A percentile compares a stretch with the other conserved stretches of the same genome.
phyloP scores from a whole-genome alignment of 2,797 vertebrate genomes.

The Sternotherus odoratus region DNA sequence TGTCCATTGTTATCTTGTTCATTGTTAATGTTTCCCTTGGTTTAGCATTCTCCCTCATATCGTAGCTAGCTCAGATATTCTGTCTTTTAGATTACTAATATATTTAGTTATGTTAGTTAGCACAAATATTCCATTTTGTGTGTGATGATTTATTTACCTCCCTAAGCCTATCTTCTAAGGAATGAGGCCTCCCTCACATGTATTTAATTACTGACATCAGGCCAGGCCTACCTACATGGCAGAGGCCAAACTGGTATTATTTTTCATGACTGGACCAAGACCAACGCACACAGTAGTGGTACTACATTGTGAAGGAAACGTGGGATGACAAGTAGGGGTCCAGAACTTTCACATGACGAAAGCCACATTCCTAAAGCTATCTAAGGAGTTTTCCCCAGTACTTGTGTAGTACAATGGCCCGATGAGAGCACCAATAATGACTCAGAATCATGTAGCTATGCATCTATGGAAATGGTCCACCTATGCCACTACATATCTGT shows the following conservation, averaged over 20 bases:
- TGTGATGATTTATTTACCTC: no score
- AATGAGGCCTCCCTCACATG: no score
- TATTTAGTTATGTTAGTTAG: no score
- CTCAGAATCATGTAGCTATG: not conserved
- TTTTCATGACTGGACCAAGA: not conserved
- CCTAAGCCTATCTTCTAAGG: no score
- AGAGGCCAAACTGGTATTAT: not conserved
- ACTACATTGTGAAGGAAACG: not conserved
- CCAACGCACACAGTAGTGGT: not conserved
- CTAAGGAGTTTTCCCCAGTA: not conserved
- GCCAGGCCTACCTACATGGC: no score
- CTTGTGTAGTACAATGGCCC: not conserved
- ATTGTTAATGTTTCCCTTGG: no score
- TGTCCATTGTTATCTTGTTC: no score
- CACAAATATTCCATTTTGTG: no score
- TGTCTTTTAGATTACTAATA: no score
- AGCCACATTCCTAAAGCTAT: not conserved
- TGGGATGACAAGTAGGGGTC: not conserved
- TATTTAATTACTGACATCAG: no score
- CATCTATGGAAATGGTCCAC: not conserved
- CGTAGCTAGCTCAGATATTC: no score
- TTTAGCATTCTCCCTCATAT: no score
- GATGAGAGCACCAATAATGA: not conserved
- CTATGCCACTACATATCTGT: not conserved
- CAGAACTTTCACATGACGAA: not conserved